Percentiles rank a stretch among this genome's conserved stretches.
These are phyloP conservation scores for Diadophis punctatus DNA, from an alignment of 2,113 vertebrate species.

Conservation along the genomic window DNA sequence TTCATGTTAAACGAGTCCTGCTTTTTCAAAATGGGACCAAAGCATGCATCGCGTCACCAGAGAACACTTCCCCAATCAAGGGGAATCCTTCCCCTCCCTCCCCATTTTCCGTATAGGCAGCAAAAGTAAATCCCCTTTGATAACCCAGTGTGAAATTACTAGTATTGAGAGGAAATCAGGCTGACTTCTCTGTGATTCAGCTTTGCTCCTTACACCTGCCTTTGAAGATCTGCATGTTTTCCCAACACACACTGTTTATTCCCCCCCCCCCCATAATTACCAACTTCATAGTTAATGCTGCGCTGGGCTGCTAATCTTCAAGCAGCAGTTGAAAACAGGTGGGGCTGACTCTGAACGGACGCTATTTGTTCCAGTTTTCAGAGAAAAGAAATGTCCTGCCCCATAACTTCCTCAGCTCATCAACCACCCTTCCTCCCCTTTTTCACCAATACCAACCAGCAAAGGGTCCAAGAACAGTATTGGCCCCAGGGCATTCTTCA, in stretches of 20 bases:
- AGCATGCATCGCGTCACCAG: not conserved
- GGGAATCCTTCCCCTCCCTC: constrained; percentile 12
- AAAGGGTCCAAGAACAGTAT: not conserved
- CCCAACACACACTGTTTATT: no score
- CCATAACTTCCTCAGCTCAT: not conserved
- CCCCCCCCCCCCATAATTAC: not conserved
- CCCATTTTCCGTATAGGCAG: constrained; percentile 19
- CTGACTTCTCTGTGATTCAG: constrained; percentile 35
- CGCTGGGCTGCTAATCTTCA: not conserved
- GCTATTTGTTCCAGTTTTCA: not conserved
- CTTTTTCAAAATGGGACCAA: not conserved
- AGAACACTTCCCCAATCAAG: not conserved
- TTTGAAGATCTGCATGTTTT: constrained; percentile 26
- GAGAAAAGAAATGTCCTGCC: no score
- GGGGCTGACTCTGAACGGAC: not conserved
- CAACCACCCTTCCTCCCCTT: not conserved
- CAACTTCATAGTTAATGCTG: constrained; percentile 14
- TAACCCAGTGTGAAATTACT: constrained; percentile 16
- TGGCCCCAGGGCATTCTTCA: not conserved
- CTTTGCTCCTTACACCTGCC: not conserved
- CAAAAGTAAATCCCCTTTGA: not conserved
- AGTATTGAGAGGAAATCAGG: not conserved
- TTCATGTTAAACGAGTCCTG: not conserved
- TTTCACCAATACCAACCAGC: not conserved
- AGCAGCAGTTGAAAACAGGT: not conserved